phyloP scores from a whole-genome alignment of 2,797 vertebrate species.

The Aphelocoma californica region DNA sequence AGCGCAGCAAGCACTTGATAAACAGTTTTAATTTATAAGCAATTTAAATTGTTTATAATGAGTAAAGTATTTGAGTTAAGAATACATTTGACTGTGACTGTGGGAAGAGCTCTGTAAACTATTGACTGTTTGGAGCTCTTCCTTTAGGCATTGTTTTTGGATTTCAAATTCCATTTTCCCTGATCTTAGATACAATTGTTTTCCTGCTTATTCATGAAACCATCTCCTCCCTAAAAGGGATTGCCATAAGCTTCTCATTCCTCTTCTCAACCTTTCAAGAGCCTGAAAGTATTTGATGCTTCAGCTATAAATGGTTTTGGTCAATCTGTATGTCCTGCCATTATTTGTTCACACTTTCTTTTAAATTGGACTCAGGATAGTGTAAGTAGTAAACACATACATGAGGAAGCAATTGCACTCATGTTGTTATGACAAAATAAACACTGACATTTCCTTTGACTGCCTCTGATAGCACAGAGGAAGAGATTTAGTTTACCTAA shows the following conservation, averaged over 20 bases:
- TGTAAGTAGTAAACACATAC: neutral
- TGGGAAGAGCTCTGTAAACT: neutral
- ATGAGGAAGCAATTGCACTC: neutral
- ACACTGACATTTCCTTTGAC: neutral
- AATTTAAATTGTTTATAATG: conserved; percentile 22
- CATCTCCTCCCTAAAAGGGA: neutral
- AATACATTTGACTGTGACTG: neutral
- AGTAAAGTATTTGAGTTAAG: neutral
- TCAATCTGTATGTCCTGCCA: neutral
- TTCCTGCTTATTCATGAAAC: neutral
- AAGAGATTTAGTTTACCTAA: neutral
- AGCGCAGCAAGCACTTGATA: neutral
- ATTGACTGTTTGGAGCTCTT: neutral
- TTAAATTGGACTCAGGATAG: neutral
- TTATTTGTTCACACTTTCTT: neutral
- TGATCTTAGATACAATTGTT: neutral
- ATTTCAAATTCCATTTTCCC: neutral
- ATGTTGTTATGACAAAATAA: neutral
- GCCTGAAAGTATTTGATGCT: neutral
- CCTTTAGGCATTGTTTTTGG: neutral
- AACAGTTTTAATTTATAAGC: neutral
- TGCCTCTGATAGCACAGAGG: neutral
- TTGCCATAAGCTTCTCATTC: neutral
- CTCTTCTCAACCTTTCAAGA: neutral
- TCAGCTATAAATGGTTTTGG: neutral